Conservation (phyloP, 2,888 invertebrate genomes). For the Mellilla xanthometata region DNA sequence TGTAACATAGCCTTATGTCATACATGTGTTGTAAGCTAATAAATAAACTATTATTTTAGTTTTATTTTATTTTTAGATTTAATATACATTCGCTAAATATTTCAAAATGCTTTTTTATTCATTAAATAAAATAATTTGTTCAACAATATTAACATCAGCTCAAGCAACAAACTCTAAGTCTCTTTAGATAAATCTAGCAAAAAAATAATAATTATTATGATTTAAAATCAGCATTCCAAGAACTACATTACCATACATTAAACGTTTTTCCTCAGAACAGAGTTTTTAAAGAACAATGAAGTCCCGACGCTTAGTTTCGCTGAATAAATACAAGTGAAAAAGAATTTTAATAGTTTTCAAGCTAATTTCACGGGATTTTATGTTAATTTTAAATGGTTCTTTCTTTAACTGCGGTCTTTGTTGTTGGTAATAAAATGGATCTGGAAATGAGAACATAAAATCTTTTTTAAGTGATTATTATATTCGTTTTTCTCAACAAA, state of each 20-base stretch:
- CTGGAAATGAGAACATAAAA: background rate
- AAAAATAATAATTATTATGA: slow-evolving; percentile 32
- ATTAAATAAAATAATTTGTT: no score
- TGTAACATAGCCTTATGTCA: no score
- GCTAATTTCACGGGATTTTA: slow-evolving; percentile 7
- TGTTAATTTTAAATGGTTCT: background rate
- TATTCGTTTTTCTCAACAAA: no score
- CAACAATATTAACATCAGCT: no score
- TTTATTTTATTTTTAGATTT: no score
- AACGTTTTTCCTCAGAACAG: slow-evolving; percentile 17
- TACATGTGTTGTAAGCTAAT: no score
- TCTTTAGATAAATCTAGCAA: slow-evolving; percentile 31
- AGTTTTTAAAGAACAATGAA: slow-evolving; percentile 31
- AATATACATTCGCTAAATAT: no score
- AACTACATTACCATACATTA: slow-evolving; percentile 39
- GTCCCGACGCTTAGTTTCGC: slow-evolving; percentile 8
- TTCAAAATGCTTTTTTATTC: no score
- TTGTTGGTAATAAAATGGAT: background rate
- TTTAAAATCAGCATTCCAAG: slow-evolving; percentile 36
- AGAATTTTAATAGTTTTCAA: slow-evolving; percentile 14
- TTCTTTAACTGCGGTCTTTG: background rate
- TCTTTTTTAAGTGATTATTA: no score
- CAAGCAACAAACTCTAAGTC: no score
- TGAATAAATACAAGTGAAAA: slow-evolving; percentile 15
- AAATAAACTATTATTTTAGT: no score